Percentiles rank a stretch among this genome's conserved stretches.
phyloP scores from a whole-genome alignment of 2,797 vertebrate species.

The Coregonus ussuriensis region DNA sequence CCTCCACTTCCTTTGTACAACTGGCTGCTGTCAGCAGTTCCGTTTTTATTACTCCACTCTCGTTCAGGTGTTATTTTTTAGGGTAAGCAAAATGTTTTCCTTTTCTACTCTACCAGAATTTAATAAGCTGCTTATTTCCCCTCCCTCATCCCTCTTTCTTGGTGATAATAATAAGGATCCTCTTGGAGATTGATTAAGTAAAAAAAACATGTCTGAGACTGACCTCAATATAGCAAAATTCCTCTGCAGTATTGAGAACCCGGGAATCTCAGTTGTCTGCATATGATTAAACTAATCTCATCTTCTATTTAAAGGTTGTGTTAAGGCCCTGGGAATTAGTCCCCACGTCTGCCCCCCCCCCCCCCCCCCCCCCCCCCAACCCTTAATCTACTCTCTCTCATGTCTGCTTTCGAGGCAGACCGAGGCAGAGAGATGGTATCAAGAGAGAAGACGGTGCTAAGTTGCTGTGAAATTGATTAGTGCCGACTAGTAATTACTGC shows the following conservation, averaged over 20 bases:
- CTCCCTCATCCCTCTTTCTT: constrained; percentile 10
- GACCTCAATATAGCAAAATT: constrained; percentile 63
- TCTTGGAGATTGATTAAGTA: constrained; percentile 64
- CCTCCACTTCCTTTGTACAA: constrained; percentile 34
- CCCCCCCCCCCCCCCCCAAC: neutral
- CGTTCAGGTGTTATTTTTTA: constrained; percentile 46
- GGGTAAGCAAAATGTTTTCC: constrained; percentile 69
- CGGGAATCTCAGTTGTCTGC: constrained; percentile 34
- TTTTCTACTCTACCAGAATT: constrained; percentile 56
- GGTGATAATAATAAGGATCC: constrained; percentile 44
- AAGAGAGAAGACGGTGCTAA: constrained; percentile 8
- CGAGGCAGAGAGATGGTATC: neutral
- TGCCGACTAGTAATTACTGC: constrained; percentile 41
- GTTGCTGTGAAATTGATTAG: constrained; percentile 69
- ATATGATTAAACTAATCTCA: neutral
- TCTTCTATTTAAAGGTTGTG: neutral
- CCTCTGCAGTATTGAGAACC: constrained; percentile 50
- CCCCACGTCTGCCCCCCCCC: neutral
- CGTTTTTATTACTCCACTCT: constrained; percentile 47
- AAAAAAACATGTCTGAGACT: constrained; percentile 56
- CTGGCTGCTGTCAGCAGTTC: constrained; percentile 50
- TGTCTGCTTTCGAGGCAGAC: neutral
- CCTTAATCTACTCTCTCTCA: neutral
- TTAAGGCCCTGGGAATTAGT: neutral
- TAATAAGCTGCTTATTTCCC: constrained; percentile 58